phyloP scores from a whole-genome alignment of 1,140 invertebrate species.

The Dinoponera quadriceps region DNA sequence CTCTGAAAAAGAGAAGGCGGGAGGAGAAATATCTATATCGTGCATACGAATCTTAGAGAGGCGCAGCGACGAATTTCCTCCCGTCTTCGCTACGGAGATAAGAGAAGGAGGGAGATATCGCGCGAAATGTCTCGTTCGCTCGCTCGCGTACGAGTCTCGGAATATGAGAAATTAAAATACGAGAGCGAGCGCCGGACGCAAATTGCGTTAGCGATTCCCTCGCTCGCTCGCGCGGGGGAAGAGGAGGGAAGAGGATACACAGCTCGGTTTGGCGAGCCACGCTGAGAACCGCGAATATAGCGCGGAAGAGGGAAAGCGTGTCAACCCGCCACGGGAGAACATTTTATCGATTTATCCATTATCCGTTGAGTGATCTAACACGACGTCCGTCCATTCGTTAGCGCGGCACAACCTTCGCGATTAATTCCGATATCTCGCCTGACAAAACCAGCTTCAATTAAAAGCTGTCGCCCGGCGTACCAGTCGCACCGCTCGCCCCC shows the following conservation, averaged over 20 bases:
- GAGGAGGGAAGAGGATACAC: background rate
- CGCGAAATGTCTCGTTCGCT: no score
- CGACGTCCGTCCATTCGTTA: conserved; percentile 70
- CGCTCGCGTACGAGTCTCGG: no score
- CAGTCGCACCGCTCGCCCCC: conserved; percentile 61
- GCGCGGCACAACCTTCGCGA: conserved; percentile 65
- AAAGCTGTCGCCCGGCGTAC: conserved; percentile 72
- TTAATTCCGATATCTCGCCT: conserved; percentile 75
- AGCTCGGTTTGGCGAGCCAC: conserved; percentile 30
- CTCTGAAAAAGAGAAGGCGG: conserved; percentile 5
- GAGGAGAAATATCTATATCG: no score
- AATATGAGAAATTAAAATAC: conserved; percentile 13
- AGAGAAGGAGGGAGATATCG: background rate
- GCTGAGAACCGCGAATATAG: background rate
- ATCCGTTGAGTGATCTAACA: conserved; percentile 74
- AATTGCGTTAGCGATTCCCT: conserved; percentile 56
- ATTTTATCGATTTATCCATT: conserved; percentile 73
- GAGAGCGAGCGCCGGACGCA: conserved; percentile 25
- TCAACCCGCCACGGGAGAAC: conserved; percentile 42
- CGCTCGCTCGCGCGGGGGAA: no score
- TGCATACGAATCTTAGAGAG: background rate
- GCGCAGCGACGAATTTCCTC: background rate
- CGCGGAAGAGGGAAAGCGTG: conserved; percentile 45
- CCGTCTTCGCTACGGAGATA: background rate
- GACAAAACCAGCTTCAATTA: conserved; percentile 70